Base-by-base conservation (phyloP, 2,888 invertebrate genomes). In the Chydorus sphaericus region DNA sequence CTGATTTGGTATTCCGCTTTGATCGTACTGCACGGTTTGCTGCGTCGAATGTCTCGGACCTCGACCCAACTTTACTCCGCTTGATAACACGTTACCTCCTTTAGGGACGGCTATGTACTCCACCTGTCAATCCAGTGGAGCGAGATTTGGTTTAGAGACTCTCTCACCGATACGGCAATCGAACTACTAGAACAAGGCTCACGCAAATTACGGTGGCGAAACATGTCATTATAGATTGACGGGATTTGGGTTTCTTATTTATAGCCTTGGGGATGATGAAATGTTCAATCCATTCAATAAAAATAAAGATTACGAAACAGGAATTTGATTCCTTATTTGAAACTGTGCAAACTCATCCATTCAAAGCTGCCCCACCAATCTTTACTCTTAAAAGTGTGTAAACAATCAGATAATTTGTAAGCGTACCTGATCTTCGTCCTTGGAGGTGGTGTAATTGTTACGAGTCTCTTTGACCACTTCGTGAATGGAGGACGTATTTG, bases 1-100 rank as follows among this genome's bases (percentile, higher is more conserved):
- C 83, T 36, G 85, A 83, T 64, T 82, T 79, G 70, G 83, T 83
- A 66, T 84, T 80, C 77, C 16, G 86, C 81, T 67, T 88, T 85
- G 69, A 84, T 81, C 65, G 88, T 75, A 62, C 63, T 64, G 60
- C n/a, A 50, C 53, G 29, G 38, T 55, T 49, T 54, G 31, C 16
- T 33, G 48, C 26, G 54, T 50, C 31, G 31, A 50, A 20, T 53
- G 48, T 7, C 7, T 20, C 36, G 33, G 37, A 16, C 54, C 56
- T 54, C 44, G 30, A 16, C 61, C 57, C 59, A 65, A 63, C 65
- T 84, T 79, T 66, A 84, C 79, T 62, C 89, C 89, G 68, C 86
- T 82, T 65, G 83, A 83, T n/a, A n/a, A n/a, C 69, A 86, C 74
- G 69, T 62, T 62, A 31, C 62, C 65, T 56, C 65, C 65, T 18